phyloP scores from a whole-genome alignment of 2,888 invertebrate genomes.

The Doris montereyensis region DNA sequence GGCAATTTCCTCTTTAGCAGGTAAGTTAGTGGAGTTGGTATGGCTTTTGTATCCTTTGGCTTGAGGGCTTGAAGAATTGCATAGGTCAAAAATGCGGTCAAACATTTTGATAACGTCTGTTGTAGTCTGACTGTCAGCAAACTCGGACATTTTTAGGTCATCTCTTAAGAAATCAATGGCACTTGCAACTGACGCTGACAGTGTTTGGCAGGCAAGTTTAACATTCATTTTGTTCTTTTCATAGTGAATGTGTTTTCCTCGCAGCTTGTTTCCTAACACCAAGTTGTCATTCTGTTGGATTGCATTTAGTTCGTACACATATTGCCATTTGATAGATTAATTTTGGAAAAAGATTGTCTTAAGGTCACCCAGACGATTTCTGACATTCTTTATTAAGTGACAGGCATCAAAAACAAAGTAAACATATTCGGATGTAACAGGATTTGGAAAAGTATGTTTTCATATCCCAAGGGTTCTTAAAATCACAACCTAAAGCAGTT shows the following conservation, averaged over 20 bases:
- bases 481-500: no score
- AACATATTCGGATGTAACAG: no score
- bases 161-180: slow-evolving; percentile 9
- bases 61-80: not conserved
- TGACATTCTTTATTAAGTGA: not conserved
- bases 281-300: not conserved
- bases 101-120: not conserved
- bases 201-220: not conserved
- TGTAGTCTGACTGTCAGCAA: not conserved
- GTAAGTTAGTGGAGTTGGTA: no score
- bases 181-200: not conserved
- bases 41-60: not conserved
- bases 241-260: not conserved
- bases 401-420: not conserved
- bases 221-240: not conserved
- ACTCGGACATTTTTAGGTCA: not conserved
- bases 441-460: no score
- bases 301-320: not conserved
- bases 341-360: not conserved
- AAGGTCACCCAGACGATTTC: not conserved
- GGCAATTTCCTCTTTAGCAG: no score
- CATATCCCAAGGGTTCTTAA: no score
- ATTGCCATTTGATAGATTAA: not conserved
- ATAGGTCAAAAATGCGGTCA: not conserved
- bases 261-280: not conserved